These are phyloP conservation scores for Schizothorax lantsangensis DNA, from an alignment of 2,797 vertebrate genomes.

Conservation along the genomic window DNA sequence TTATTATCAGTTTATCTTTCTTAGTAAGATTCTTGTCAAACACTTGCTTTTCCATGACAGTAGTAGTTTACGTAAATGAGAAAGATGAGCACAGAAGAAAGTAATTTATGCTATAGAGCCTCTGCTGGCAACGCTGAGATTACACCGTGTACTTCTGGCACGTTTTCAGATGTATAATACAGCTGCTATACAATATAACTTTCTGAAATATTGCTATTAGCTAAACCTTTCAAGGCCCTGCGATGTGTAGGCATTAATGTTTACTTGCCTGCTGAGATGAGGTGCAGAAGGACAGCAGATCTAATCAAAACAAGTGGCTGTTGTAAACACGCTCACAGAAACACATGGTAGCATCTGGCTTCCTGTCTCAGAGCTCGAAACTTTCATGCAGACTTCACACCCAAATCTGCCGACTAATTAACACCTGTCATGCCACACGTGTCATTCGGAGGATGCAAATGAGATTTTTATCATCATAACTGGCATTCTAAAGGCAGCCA, in stretches of 20 bases:
- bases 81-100: not conserved
- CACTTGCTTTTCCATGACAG: not conserved
- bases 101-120: not conserved
- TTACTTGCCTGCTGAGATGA: not conserved
- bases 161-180: not conserved
- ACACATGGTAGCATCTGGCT: slow-evolving; percentile 40
- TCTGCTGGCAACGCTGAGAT: not conserved
- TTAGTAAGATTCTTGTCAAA: not conserved
- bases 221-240: slow-evolving; percentile 1
- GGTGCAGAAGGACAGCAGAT: slow-evolving; percentile 12
- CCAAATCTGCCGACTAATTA: slow-evolving; percentile 51
- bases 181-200: not conserved
- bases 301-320: slow-evolving; percentile 46
- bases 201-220: slow-evolving; percentile 9
- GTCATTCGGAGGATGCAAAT: not conserved
- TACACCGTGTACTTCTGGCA: not conserved
- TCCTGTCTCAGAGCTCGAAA: slow-evolving; percentile 39
- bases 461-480: slow-evolving; percentile 27
- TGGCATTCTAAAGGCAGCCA: not conserved
- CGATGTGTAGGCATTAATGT: not conserved
- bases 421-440: slow-evolving; percentile 43
- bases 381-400: slow-evolving; percentile 21
- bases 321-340: slow-evolving; percentile 39
- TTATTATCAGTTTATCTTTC: not conserved
- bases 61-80: not conserved